Percentiles rank a stretch among this genome's conserved stretches.
phyloP scores from a whole-genome alignment of 1,140 invertebrate genomes.

The Zelostemma sp. region DNA sequence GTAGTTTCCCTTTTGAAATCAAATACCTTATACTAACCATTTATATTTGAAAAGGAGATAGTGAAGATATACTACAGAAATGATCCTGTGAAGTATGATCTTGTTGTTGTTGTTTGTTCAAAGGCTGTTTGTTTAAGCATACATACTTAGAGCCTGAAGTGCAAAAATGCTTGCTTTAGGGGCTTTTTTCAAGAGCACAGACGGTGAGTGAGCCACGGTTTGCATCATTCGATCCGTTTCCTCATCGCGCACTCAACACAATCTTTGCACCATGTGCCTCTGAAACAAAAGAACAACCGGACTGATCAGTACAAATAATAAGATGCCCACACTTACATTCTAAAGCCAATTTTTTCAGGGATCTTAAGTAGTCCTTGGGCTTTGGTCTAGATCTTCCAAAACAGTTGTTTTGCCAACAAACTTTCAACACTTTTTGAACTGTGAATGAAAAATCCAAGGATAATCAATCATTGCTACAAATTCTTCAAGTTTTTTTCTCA shows the following conservation, averaged over 20 bases:
- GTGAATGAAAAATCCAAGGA: no score
- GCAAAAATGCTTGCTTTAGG: slow-evolving; percentile 54
- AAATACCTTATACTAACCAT: no score
- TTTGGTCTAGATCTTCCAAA: slow-evolving; percentile 54
- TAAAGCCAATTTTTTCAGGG: slow-evolving; percentile 4
- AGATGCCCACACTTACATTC: slow-evolving; percentile 61
- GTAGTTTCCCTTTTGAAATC: no score
- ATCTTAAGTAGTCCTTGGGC: neutral
- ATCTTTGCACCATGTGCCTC: slow-evolving; percentile 79
- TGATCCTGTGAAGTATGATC: no score
- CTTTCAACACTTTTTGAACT: no score
- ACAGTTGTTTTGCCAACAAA: slow-evolving; percentile 30
- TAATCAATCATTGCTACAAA: no score
- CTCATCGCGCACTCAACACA: slow-evolving; percentile 69
- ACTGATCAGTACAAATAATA: slow-evolving; percentile 73
- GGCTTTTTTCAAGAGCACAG: slow-evolving; percentile 60
- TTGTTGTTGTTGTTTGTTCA: no score
- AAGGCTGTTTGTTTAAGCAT: no score
- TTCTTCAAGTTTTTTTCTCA: no score
- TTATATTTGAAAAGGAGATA: no score
- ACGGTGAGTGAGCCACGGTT: slow-evolving; percentile 68
- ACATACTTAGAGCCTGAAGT: slow-evolving; percentile 49
- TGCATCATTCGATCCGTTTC: slow-evolving; percentile 47
- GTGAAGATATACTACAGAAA: no score
- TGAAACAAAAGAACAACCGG: slow-evolving; percentile 79